Conservation (phyloP, 53 echinoderm and acorn worm species). For the Astropecten irregularis region DNA sequence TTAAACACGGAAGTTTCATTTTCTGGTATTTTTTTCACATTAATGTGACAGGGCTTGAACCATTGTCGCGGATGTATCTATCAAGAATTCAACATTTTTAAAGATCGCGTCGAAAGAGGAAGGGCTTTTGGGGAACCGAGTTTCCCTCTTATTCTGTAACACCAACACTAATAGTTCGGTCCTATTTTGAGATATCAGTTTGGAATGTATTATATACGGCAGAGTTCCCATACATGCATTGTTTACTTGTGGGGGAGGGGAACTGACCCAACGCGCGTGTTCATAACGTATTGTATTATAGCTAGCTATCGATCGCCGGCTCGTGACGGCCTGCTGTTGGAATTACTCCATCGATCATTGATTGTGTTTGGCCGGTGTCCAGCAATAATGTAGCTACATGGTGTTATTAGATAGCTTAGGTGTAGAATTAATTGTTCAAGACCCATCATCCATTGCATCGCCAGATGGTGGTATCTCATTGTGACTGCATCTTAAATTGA, state of each 20-base stretch:
- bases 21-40: no score
- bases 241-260: not conserved
- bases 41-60: no score
- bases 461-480: not conserved
- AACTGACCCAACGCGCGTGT: no score
- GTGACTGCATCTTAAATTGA: not conserved
- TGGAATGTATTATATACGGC: not conserved
- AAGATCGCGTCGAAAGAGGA: no score
- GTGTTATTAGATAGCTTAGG: not conserved
- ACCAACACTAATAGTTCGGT: not conserved
- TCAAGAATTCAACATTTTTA: no score
- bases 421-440: not conserved
- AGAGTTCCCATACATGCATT: not conserved
- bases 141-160: not conserved
- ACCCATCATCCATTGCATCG: not conserved
- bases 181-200: not conserved
- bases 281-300: not conserved
- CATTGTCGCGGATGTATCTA: no score
- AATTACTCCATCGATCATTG: not conserved
- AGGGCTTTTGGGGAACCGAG: no score
- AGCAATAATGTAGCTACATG: not conserved
- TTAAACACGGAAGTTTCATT: no score
- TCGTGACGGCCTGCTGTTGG: not conserved
- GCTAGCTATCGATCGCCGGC: not conserved
- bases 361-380: not conserved